Conservation (phyloP, 2,797 vertebrate genomes). For the Falco concolor region DNA sequence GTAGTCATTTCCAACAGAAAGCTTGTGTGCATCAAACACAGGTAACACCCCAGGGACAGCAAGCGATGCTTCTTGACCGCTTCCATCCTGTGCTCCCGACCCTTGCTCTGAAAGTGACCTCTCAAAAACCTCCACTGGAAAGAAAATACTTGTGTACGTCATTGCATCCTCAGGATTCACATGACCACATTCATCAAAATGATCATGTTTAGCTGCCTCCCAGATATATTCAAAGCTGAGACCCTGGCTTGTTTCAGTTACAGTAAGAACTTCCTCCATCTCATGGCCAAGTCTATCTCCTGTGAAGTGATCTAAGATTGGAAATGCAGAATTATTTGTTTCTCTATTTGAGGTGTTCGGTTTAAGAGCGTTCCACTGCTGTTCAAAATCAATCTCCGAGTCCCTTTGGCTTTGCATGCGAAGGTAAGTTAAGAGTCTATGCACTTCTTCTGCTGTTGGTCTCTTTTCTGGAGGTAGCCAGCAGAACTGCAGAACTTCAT, state of each 20-base stretch:
- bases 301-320: slow-evolving; percentile 90
- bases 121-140: slow-evolving; percentile 84
- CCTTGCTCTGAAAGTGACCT: slow-evolving; percentile 82
- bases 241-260: slow-evolving; percentile 95
- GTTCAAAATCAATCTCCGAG: slow-evolving; percentile 90
- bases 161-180: slow-evolving; percentile 81
- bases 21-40: slow-evolving; percentile 90
- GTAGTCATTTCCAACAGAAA: slow-evolving; percentile 87
- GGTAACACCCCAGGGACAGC: slow-evolving; percentile 86
- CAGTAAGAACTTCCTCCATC: slow-evolving; percentile 94
- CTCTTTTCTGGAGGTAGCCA: slow-evolving; percentile 92
- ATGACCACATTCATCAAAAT: slow-evolving; percentile 80
- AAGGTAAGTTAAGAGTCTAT: slow-evolving; percentile 91
- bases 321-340: slow-evolving; percentile 86
- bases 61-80: slow-evolving; percentile 65
- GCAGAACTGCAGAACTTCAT: slow-evolving; percentile 95
- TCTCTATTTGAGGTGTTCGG: slow-evolving; percentile 83
- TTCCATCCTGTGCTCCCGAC: slow-evolving; percentile 65
- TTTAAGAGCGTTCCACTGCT: slow-evolving; percentile 95
- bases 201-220: slow-evolving; percentile 95
- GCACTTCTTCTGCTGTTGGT: slow-evolving; percentile 92
- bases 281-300: slow-evolving; percentile 87
- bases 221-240: slow-evolving; percentile 98
- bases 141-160: slow-evolving; percentile 94
- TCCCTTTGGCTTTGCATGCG: slow-evolving; percentile 96